A percentile compares a stretch with the other conserved stretches of the same genome.
phyloP scores from a whole-genome alignment of 2,113 vertebrate species.

The Oenanthe melanoleuca region DNA sequence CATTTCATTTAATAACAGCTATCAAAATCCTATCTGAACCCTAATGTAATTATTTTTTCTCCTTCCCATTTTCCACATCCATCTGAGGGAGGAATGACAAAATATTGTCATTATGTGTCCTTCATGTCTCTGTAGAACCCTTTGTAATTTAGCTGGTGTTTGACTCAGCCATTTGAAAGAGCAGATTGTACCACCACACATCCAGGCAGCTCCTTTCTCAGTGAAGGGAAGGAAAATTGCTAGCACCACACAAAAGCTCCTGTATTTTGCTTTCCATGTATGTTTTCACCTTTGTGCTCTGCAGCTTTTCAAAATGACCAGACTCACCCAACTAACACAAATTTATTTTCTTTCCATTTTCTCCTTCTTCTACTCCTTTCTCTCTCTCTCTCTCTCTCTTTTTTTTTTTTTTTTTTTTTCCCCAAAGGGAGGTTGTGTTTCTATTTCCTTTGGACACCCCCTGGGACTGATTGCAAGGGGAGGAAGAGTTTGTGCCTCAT shows the following conservation, averaged over 20 bases:
- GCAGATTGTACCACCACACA: background rate
- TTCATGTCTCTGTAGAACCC: background rate
- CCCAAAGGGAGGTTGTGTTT: background rate
- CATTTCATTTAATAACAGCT: constrained; percentile 51
- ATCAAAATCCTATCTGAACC: constrained; percentile 56
- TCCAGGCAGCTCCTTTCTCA: background rate
- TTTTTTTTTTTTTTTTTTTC: no score
- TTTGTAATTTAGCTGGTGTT: constrained; percentile 31
- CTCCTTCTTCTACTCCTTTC: background rate
- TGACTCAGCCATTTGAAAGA: constrained; percentile 50
- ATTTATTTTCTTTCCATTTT: background rate
- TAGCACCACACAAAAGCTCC: constrained; percentile 29
- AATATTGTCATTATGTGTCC: constrained; percentile 56
- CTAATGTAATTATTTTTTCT: constrained; percentile 20
- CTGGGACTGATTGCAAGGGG: accelerated
- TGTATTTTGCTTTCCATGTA: background rate
- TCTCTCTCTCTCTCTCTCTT: no score
- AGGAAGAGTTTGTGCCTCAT: background rate
- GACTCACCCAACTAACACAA: background rate
- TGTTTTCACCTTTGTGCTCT: constrained; percentile 10
- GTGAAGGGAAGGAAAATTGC: constrained; percentile 20
- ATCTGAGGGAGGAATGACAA: constrained; percentile 33
- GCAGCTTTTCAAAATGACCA: background rate
- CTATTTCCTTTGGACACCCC: accelerated
- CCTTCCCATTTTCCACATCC: background rate